These are phyloP conservation scores for Bucorvus abyssinicus DNA, from an alignment of 2,797 vertebrate genomes.

Conservation along the genomic window DNA sequence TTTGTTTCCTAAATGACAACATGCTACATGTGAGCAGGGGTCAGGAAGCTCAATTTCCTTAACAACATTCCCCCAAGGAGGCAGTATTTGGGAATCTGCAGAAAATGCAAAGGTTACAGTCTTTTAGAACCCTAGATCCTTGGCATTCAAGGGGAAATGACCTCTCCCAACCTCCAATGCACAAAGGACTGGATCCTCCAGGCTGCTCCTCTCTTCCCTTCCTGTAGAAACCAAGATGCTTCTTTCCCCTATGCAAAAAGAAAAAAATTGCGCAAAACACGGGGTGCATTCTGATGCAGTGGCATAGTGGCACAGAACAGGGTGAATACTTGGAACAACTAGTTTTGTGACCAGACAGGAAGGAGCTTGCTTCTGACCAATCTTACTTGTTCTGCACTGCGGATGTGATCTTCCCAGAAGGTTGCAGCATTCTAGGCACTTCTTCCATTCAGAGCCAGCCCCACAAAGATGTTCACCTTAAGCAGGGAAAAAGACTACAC, in stretches of 20 bases:
- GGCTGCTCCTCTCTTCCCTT: neutral
- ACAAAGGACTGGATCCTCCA: neutral
- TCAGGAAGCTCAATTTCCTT: neutral
- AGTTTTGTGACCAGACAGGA: neutral
- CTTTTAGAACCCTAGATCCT: neutral
- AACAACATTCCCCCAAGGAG: neutral
- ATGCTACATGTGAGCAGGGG: neutral
- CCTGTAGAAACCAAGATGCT: neutral
- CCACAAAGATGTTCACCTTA: neutral
- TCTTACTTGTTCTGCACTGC: neutral
- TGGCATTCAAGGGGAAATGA: neutral
- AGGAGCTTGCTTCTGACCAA: neutral
- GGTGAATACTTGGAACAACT: neutral
- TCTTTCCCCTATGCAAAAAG: neutral
- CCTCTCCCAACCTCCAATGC: neutral
- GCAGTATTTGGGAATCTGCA: neutral
- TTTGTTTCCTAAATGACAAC: neutral
- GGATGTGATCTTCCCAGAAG: neutral
- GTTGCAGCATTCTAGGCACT: neutral
- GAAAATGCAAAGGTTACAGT: neutral
- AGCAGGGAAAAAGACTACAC: neutral
- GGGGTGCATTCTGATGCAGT: neutral
- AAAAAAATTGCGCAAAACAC: rapidly evolving
- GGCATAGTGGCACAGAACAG: neutral
- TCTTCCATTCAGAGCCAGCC: neutral